Conservation (phyloP, 2,113 vertebrate species). For the Sterrhoptilus dennistouni region DNA sequence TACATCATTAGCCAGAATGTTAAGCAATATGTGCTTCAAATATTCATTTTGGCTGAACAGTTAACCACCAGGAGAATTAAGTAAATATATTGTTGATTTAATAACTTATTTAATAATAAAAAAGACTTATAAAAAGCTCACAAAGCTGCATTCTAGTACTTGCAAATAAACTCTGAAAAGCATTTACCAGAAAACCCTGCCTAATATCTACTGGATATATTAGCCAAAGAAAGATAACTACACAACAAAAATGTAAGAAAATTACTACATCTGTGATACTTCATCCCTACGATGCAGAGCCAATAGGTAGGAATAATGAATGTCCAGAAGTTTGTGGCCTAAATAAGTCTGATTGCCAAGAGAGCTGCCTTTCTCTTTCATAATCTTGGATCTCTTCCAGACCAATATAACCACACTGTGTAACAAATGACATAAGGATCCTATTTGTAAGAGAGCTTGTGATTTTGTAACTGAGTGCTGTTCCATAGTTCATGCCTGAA, state of each 20-base stretch:
- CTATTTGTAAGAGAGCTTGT: not conserved
- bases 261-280: not conserved
- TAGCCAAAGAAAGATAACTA: not conserved
- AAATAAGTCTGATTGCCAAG: not conserved
- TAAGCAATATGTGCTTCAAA: not conserved
- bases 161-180: not conserved
- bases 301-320: not conserved
- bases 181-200: not conserved
- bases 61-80: not conserved
- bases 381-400: not conserved
- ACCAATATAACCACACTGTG: not conserved
- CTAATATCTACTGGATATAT: not conserved
- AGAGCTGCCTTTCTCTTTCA: not conserved
- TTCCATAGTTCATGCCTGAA: not conserved
- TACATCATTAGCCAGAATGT: not conserved
- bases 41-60: constrained; percentile 13
- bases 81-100: not conserved
- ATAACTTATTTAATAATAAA: constrained; percentile 5
- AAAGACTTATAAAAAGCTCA: not conserved
- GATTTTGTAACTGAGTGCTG: not conserved
- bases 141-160: not conserved
- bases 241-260: not conserved
- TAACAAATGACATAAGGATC: not conserved
- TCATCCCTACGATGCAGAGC: not conserved
- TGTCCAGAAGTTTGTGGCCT: not conserved